Evolutionary conservation across 1,140 invertebrate species (phyloP).

Genomic region (Cherax quadricarinatus): DNA sequence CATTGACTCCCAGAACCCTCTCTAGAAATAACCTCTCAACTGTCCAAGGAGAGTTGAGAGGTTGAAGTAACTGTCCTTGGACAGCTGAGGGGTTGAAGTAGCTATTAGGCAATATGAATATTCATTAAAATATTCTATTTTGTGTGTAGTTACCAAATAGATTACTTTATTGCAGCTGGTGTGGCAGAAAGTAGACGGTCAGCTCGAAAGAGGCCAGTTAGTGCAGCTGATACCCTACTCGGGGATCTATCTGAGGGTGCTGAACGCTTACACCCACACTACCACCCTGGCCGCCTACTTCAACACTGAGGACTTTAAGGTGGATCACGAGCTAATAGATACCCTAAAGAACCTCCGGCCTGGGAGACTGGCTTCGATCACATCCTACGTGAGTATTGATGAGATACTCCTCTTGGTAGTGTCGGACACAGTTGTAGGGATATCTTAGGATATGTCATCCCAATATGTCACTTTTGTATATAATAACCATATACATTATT

Average conservation of each 20-base stretch:
- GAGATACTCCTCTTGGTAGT: not conserved
- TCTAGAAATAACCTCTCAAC: too few relatives aligned
- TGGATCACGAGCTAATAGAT: constrained; percentile 9
- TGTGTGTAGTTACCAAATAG: not conserved
- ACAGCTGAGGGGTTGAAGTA: too few relatives aligned
- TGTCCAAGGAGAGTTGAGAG: too few relatives aligned
- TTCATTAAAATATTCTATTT: not conserved
- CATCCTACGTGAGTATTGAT: constrained; percentile 21
- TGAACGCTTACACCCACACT: constrained; percentile 24
- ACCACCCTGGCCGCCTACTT: constrained; percentile 10
- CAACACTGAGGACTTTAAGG: constrained; percentile 12
- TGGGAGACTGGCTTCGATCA: constrained; percentile 23
- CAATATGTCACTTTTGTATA: too few relatives aligned
- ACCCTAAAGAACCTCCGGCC: constrained; percentile 4
- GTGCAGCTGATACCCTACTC: not conserved
- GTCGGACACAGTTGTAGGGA: not conserved
- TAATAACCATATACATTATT: too few relatives aligned
- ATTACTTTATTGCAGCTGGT: not conserved
- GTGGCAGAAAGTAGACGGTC: not conserved
- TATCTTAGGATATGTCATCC: too few relatives aligned
- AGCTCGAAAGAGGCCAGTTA: not conserved
- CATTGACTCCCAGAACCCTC: too few relatives aligned
- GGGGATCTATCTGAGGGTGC: constrained; percentile 1
- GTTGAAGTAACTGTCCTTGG: too few relatives aligned
- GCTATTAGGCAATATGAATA: not conserved